A percentile compares a stretch with the other conserved stretches of the same genome.
Conservation (phyloP, 2,113 vertebrate genomes). For the Tupaia tana region DNA sequence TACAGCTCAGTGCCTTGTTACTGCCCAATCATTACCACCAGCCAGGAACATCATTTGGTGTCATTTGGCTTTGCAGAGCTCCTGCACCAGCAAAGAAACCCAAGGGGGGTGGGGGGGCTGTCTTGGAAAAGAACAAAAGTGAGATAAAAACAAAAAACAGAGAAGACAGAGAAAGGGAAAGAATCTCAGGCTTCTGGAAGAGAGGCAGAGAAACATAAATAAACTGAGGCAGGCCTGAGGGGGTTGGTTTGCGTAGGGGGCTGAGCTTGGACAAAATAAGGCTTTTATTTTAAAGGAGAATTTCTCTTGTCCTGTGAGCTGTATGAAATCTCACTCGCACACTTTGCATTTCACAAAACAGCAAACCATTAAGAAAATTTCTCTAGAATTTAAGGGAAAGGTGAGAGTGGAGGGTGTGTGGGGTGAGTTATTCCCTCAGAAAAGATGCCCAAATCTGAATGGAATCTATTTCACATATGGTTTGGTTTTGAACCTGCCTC, state of each 20-base stretch:
- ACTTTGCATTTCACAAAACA: background rate
- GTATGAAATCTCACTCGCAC: background rate
- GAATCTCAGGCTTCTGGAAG: background rate
- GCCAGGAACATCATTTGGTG: conserved; percentile 63
- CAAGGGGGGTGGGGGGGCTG: conserved; percentile 27
- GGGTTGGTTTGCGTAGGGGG: background rate
- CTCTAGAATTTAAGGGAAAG: background rate
- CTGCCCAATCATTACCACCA: conserved; percentile 43
- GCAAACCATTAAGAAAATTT: background rate
- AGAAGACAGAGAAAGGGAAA: conserved; percentile 26
- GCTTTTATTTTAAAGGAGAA: background rate
- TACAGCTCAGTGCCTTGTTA: background rate
- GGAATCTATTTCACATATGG: background rate
- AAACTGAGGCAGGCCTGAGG: background rate
- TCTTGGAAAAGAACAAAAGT: conserved; percentile 44
- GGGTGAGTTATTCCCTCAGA: background rate
- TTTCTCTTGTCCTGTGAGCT: conserved; percentile 17
- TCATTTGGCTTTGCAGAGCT: conserved; percentile 63
- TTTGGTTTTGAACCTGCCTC: background rate
- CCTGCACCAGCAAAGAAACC: background rate
- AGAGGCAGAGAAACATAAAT: background rate
- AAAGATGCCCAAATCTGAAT: background rate
- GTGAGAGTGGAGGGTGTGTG: background rate
- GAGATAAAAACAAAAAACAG: conserved; percentile 29
- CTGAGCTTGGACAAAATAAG: background rate